Evolutionary conservation across 1,140 invertebrate genomes (phyloP).

Genomic region (Cydia fagiglandana): DNA sequence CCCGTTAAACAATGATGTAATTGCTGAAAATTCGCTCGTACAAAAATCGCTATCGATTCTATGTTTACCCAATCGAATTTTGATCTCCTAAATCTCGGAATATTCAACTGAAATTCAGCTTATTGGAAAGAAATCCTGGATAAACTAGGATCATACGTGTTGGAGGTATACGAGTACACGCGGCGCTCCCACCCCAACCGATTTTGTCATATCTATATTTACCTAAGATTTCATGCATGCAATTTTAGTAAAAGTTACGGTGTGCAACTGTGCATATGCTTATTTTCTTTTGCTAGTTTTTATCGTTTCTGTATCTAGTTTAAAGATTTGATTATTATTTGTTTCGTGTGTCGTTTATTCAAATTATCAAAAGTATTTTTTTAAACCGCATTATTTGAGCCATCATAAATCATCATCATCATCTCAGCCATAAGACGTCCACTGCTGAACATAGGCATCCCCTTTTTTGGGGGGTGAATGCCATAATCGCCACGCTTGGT

Average conservation of each 20-base stretch:
- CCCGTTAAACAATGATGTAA: too few relatives aligned
- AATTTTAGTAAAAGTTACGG: constrained; percentile 1
- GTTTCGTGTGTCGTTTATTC: too few relatives aligned
- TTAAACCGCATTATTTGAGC: too few relatives aligned
- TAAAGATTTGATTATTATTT: too few relatives aligned
- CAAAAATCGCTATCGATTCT: constrained; percentile 39
- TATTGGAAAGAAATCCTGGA: constrained; percentile 59
- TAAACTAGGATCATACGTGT: constrained; percentile 52
- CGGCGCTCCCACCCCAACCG: not conserved
- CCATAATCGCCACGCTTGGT: too few relatives aligned
- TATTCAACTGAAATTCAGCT: constrained; percentile 50
- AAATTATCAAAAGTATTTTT: too few relatives aligned
- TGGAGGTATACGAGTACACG: constrained; percentile 33
- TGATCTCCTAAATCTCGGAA: constrained; percentile 45
- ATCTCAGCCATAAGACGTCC: too few relatives aligned
- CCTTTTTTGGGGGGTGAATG: too few relatives aligned
- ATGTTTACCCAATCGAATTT: constrained; percentile 37
- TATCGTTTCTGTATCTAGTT: not conserved
- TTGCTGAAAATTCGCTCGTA: not conserved
- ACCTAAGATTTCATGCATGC: constrained; percentile 31
- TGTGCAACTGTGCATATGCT: not conserved
- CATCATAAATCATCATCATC: too few relatives aligned
- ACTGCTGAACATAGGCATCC: too few relatives aligned
- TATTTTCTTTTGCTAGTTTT: not conserved
- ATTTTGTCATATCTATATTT: constrained; percentile 32